Conservation (phyloP, 1,140 invertebrate species). For the Drosophila tsacasi region DNA sequence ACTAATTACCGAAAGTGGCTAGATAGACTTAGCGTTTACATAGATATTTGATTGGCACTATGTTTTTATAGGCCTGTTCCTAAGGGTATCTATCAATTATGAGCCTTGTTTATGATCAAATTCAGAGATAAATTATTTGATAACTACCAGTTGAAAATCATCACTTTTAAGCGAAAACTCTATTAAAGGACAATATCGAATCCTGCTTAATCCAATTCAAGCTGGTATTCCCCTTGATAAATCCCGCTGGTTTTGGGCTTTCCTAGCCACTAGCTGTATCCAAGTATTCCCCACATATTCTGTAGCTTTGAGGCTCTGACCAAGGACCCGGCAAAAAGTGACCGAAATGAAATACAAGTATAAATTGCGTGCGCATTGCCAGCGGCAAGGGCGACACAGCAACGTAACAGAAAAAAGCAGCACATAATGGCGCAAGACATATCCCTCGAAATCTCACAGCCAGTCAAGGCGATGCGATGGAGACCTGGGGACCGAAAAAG, state of each 20-base stretch:
- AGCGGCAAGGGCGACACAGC: slow-evolving; percentile 34
- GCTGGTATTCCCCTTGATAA: not conserved
- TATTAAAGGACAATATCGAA: too few relatives aligned
- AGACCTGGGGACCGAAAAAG: slow-evolving; percentile 22
- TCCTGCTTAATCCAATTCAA: not conserved
- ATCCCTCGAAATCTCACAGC: slow-evolving; percentile 44
- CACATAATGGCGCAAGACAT: slow-evolving; percentile 60
- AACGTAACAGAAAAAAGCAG: slow-evolving; percentile 22
- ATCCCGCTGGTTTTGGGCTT: not conserved
- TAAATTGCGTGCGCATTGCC: slow-evolving; percentile 45
- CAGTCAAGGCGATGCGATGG: slow-evolving; percentile 13
- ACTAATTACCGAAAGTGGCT: not conserved
- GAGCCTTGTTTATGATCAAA: not conserved
- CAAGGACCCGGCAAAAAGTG: slow-evolving; percentile 12
- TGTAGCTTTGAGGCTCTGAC: not conserved
- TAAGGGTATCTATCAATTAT: not conserved
- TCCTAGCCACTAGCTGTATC: not conserved
- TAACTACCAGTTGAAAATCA: not conserved
- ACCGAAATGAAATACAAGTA: slow-evolving; percentile 57
- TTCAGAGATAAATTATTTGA: not conserved
- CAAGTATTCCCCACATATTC: slow-evolving; percentile 5
- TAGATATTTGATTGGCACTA: not conserved
- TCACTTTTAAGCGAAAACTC: not conserved
- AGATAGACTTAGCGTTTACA: too few relatives aligned
- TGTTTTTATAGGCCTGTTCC: not conserved